phyloP scores from a whole-genome alignment of 1,140 invertebrate species.

The Druon quercuslanigerum region DNA sequence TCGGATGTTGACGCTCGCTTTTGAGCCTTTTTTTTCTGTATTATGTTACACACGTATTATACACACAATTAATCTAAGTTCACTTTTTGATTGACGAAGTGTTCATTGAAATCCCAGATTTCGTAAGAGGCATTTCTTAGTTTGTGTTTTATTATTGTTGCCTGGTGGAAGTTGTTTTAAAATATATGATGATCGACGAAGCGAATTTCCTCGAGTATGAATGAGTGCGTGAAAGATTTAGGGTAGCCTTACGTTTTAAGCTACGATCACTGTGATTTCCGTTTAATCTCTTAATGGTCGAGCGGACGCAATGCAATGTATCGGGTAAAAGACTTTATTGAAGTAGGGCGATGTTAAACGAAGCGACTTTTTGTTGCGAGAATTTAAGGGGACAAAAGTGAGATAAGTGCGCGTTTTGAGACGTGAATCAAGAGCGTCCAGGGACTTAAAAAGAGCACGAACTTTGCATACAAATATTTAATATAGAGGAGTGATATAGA shows the following conservation, averaged over 20 bases:
- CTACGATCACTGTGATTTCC: constrained; percentile 52
- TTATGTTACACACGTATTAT: constrained; percentile 41
- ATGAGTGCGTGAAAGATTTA: constrained; percentile 5
- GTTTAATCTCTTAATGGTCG: constrained; percentile 41
- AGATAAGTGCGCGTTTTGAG: constrained; percentile 33
- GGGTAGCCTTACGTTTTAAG: constrained; percentile 39
- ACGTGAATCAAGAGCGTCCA: constrained; percentile 31
- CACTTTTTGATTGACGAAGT: constrained; percentile 25
- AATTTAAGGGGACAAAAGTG: constrained; percentile 42
- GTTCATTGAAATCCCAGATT: constrained; percentile 16
- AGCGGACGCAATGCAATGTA: constrained; percentile 36
- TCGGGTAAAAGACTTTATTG: constrained; percentile 32
- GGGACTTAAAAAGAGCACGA: constrained; percentile 14
- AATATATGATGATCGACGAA: constrained; percentile 5
- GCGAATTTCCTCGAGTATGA: constrained; percentile 16
- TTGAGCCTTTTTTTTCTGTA: constrained; percentile 47
- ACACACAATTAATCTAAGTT: constrained; percentile 45
- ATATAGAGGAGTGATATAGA: constrained; percentile 25
- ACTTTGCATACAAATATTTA: constrained; percentile 28
- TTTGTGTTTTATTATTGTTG: constrained; percentile 24
- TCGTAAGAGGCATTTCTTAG: constrained; percentile 6
- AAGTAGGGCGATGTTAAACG: constrained; percentile 31
- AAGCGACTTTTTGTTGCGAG: constrained; percentile 47
- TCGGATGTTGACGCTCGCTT: constrained; percentile 35
- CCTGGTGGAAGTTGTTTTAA: constrained; percentile 11